A percentile compares a stretch with the other conserved stretches of the same genome.
These are phyloP conservation scores for Cybosia mesomella DNA, from an alignment of 2,888 invertebrate genomes.

Conservation along the genomic window DNA sequence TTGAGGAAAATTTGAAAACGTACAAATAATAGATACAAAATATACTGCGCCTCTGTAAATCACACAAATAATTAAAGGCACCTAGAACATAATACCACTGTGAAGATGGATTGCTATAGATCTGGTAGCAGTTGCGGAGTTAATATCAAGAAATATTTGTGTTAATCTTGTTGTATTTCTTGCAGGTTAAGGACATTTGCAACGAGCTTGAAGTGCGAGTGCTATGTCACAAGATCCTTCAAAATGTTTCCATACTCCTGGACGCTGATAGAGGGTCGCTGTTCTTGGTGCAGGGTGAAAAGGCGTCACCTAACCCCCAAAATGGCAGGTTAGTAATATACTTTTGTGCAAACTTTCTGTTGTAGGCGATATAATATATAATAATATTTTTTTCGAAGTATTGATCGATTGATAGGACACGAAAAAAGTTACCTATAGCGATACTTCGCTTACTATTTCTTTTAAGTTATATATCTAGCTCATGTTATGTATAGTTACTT, in stretches of 20 bases:
- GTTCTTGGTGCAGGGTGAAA: constrained; percentile 93
- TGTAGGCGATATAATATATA: no score
- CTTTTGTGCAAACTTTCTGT: background rate
- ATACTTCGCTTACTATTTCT: background rate
- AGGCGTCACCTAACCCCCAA: constrained; percentile 77
- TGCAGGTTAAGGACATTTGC: constrained; percentile 96
- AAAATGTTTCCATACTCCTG: constrained; percentile 96
- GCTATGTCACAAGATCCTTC: constrained; percentile 97
- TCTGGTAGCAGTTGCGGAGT: no score
- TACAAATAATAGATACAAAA: no score
- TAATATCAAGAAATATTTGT: background rate
- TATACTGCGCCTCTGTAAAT: no score
- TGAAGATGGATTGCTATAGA: background rate
- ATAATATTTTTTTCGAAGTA: background rate
- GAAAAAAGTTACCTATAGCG: no score
- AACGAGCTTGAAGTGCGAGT: constrained; percentile 97
- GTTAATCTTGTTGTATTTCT: constrained; percentile 48
- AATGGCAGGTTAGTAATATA: constrained; percentile 75
- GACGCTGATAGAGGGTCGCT: constrained; percentile 97
- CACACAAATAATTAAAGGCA: no score
- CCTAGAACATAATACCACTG: background rate
- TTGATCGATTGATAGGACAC: background rate
- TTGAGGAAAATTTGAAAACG: no score
- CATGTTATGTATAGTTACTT: background rate
- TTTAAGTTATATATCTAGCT: background rate